Evolutionary conservation across 2,888 invertebrate genomes (phyloP), one percentile per base, ranked within the genome.

Genomic region (Galeopsomyia nigrocyanea): DNA sequence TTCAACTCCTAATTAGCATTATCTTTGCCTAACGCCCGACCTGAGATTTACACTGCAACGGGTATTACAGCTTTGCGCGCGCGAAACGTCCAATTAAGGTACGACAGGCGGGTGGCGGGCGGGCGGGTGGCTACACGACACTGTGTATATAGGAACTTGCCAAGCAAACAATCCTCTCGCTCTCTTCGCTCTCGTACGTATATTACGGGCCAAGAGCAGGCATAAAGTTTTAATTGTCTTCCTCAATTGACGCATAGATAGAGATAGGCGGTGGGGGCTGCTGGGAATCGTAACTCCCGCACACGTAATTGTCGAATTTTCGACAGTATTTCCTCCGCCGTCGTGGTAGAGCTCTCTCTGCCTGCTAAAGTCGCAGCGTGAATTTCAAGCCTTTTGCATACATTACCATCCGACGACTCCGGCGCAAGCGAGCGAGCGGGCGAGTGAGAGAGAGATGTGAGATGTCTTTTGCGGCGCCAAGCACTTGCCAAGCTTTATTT

Each of bases 1-100:
- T 10, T 1, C 39, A 7, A 1, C 7, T 39, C 39, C 77, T 80
- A 80, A 80, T 80, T 80, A 80, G 79, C 76, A 79, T 80, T 80
- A 80, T 79, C 80, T 77, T 71, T 72, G 64, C 73, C 73, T n/a
- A n/a, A n/a, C n/a, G n/a, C n/a, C 63, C 73, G 73, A 76, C 77
- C 76, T 68, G 75, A 79, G 78, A 80, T 82, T 82, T 82, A 78
- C 81, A 79, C 76, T 77, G 77, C 26, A 39, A 7, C 39, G 7
- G 7, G 7, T 39, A 13, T 13, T 39, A 39, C 39, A 10, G 39
- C 39, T 39, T 10, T 1, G 26, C 68, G 68, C 79, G 26, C 68
- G 68, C 79, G 78, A 81, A 80, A 79, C 78, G 78, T 81, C 79
- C 81, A 82, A 82, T 82, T 82, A 82, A 79, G 77, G 64, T 74